Conservation (phyloP, 2,113 vertebrate genomes). For the Hystrix cristata region DNA sequence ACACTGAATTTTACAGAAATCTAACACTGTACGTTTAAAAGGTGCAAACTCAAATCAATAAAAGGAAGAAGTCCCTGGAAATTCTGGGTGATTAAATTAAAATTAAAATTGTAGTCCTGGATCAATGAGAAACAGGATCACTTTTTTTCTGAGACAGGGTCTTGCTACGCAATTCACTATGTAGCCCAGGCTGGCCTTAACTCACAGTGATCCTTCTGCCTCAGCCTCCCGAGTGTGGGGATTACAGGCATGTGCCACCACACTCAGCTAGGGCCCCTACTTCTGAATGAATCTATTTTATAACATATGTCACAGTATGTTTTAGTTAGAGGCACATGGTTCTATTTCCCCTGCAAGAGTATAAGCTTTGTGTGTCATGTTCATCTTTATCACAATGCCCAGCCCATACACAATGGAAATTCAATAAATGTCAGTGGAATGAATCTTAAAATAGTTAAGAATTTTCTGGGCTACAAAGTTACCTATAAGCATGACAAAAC, state of each 20-base stretch:
- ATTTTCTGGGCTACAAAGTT: background rate
- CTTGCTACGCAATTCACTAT: too few species aligned
- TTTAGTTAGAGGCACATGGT: background rate
- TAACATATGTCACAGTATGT: background rate
- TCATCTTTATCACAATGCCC: background rate
- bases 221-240: too few species aligned
- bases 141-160: too few species aligned
- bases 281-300: background rate
- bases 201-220: too few species aligned
- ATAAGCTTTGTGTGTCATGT: background rate
- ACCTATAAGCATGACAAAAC: background rate
- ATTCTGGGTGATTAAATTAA: background rate
- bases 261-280: background rate
- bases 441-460: conserved; percentile 19
- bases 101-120: background rate
- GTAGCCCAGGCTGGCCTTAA: too few species aligned
- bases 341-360: background rate
- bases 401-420: background rate
- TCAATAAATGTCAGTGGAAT: background rate
- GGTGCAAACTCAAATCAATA: background rate
- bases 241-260: too few species aligned
- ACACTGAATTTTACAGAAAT: background rate
- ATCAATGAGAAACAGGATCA: background rate
- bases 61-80: background rate
- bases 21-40: background rate